These are phyloP conservation scores for Dynastes maya DNA, from an alignment of 2,888 invertebrate species.

Conservation along the genomic window DNA sequence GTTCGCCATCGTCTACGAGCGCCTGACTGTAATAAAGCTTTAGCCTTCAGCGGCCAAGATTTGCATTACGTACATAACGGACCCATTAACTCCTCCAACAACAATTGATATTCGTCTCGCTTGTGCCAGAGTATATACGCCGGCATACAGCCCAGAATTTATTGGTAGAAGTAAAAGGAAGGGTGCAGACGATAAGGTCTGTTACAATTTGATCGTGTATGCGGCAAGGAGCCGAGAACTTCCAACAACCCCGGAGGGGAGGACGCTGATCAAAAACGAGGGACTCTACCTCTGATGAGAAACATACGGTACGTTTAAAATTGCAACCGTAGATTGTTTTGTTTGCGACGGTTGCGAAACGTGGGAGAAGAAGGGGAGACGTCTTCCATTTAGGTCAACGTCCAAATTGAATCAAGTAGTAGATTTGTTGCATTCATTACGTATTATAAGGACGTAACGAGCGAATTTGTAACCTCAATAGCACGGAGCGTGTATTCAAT, in stretches of 20 bases:
- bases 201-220: conserved; percentile 39
- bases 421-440: conserved; percentile 23
- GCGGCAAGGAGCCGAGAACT: not conserved
- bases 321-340: conserved; percentile 44
- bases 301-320: conserved; percentile 38
- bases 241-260: not conserved
- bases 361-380: conserved; percentile 1
- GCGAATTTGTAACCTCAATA: conserved; percentile 17
- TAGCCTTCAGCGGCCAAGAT: conserved; percentile 46
- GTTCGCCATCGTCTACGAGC: conserved; percentile 44
- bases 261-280: conserved; percentile 19
- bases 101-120: conserved; percentile 44
- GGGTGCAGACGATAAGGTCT: conserved; percentile 30
- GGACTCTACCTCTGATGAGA: conserved; percentile 27
- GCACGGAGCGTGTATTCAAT: not conserved
- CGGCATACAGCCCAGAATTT: conserved; percentile 32
- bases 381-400: conserved; percentile 41
- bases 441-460: conserved; percentile 5
- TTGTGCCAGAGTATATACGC: conserved; percentile 13
- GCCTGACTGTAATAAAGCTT: conserved; percentile 43
- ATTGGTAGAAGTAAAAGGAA: conserved; percentile 36
- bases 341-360: conserved; percentile 19
- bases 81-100: conserved; percentile 47
- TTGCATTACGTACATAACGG: conserved; percentile 43
- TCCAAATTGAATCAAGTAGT: conserved; percentile 39